Evolutionary conservation across 2,888 invertebrate genomes (phyloP).

Genomic region (Sinotaia quadrata): DNA sequence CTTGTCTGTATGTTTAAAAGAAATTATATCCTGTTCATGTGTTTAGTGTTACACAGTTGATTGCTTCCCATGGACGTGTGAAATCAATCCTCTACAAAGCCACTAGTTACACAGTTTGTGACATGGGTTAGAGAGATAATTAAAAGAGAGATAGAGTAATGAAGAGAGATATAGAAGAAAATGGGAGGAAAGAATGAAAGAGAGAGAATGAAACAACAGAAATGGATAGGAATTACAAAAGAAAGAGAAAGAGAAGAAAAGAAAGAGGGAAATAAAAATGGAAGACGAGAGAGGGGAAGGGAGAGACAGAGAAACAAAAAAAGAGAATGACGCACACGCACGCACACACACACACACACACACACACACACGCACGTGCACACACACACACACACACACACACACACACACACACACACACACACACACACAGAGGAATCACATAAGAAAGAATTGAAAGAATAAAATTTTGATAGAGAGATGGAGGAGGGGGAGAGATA

Average conservation of each 20-base stretch:
- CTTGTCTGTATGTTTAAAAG: no score
- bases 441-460: neutral
- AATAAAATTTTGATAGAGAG: neutral
- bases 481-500: neutral
- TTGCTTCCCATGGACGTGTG: no score
- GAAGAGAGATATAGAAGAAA: neutral
- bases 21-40: no score
- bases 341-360: neutral
- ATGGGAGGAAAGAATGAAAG: neutral
- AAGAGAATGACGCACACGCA: neutral
- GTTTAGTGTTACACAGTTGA: no score
- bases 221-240: neutral
- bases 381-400: conserved; percentile 13
- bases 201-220: no score
- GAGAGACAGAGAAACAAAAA: neutral
- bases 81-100: no score
- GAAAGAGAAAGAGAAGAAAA: no score
- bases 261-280: neutral
- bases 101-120: no score
- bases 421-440: neutral
- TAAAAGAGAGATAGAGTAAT: neutral
- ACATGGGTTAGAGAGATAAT: neutral
- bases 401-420: neutral
- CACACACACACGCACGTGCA: neutral
- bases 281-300: neutral